Evolutionary conservation across 2,113 vertebrate species (phyloP).

Genomic region (Strix uralensis): DNA sequence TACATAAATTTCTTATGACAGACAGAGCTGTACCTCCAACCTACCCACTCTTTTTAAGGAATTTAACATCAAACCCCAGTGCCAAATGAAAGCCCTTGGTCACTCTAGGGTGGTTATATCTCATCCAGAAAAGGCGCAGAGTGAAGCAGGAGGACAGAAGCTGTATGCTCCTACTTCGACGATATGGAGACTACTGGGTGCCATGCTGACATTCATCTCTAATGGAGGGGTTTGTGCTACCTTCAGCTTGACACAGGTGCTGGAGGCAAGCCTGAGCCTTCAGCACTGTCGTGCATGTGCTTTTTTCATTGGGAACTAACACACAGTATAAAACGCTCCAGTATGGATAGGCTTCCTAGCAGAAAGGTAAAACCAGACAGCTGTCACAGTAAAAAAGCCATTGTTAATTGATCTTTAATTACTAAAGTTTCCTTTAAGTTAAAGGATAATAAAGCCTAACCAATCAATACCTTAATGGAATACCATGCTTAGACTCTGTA

Average conservation of each 20-base stretch:
- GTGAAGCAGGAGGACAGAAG: background rate
- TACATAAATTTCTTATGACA: background rate
- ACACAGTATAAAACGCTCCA: background rate
- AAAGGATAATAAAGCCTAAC: background rate
- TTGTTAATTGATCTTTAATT: background rate
- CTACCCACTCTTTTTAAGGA: background rate
- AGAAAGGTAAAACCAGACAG: background rate
- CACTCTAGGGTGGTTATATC: background rate
- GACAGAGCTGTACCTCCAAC: background rate
- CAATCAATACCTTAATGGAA: background rate
- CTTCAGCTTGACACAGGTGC: background rate
- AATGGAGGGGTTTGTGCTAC: background rate
- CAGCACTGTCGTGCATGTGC: background rate
- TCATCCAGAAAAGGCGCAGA: background rate
- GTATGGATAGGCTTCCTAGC: background rate
- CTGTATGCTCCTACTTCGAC: background rate
- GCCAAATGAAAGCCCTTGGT: background rate
- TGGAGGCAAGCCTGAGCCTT: background rate
- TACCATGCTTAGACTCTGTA: background rate
- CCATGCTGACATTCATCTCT: background rate
- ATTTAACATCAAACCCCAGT: background rate
- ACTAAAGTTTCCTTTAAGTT: background rate
- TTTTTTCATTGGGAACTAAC: background rate
- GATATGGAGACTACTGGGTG: background rate
- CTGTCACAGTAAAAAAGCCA: background rate